Evolutionary conservation across 2,888 invertebrate species (phyloP), one percentile per base, ranked within the genome.

Genomic region (Elysia crispata): DNA sequence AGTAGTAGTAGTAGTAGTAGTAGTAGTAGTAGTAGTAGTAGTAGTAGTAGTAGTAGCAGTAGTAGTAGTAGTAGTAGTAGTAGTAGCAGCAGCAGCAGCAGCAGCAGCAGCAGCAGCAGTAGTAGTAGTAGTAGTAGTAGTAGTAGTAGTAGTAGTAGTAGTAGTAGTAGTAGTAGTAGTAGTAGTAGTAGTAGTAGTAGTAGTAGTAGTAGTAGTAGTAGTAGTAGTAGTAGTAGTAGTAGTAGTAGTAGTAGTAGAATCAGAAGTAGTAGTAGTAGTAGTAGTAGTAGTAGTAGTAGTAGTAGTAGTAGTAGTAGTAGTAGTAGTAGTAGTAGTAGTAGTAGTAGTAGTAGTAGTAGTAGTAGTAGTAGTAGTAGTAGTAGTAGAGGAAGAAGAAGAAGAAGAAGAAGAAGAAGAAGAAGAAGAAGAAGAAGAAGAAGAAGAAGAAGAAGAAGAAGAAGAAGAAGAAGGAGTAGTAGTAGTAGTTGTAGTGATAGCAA

Each of bases 101-200:
- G 54, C 18, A 54, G 54, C 18, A 54, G 62, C 1, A 62, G 62
- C 1, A 62, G 62, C 1, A 62, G 62, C 1, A 62, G 62, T 62
- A n/a, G n/a, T n/a, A n/a, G n/a, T n/a, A n/a, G n/a, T n/a, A n/a
- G n/a, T n/a, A 67, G 67, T 67, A 67, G 67, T 67, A 67, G 67
- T 67, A 67, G 67, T 67, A 67, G 67, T 67, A 67, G 67, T 67
- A 67, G 67, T 1, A 67, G 67, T 67, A 0, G 67, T 67, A 3
- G 67, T 67, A 67, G 67, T 67, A 67, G 67, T 67, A 67, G 67
- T 25, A 25, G 67, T 67, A 25, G 67, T 25, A 13, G 67, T 67
- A 64, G 64, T 64, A 64, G 64, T 64, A 64, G 64, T 64, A 64
- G 64, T 64, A 64, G 64, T 64, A 64, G 64, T 64, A 64, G 64